Base-by-base conservation (phyloP, 2,888 invertebrate species). In the Drosophila neonasuta region DNA sequence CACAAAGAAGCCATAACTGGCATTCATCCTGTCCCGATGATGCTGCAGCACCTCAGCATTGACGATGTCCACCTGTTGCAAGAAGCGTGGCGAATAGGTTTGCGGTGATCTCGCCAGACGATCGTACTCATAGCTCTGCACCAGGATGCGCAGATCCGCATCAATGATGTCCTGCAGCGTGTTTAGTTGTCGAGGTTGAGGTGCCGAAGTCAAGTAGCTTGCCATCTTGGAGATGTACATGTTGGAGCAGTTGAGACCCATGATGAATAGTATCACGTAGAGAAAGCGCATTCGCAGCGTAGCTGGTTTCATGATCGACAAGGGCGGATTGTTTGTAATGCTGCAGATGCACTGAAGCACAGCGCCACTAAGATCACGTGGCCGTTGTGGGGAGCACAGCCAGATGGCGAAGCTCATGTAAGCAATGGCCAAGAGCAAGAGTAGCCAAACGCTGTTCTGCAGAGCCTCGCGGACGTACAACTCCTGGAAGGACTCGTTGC, bases 181-280 rank as follows among this genome's bases (percentile, higher is more conserved):
- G 32, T 83, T 68, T 1, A 90, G 49, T 61, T 90, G 89, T 0
- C 44, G 42, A 1, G 66, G 71, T 0, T 65, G 48, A 3, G 78
- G 83, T 0, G 79, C 69, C 0, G 80, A 72, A 1, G 88, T 81
- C 5, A 89, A 68, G 59, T 79, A 89, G 50, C 89, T 89, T 15
- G 89, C 68, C 74, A 89, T 76, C 39, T 87, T 85, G 0, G 87
- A 77, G 17, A 83, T 64, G 52, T 84, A 89, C 80, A 89, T 70
- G 39, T 86, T 89, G 34, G 89, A 86, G 1, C 66, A 64, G 36
- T 85, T 68, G 1, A 89, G 68, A 0, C 89, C 89, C 50, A 86
- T 59, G 8, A 88, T 32, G 17, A 79, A 85, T 7, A 89, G 69
- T 13, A 80, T 2, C 0, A 86, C 10, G 32, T 55, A 80, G 2